Evolutionary conservation across 2,113 vertebrate species (phyloP), one percentile per base, ranked within the genome.

Genomic region (Hypomesus transpacificus): DNA sequence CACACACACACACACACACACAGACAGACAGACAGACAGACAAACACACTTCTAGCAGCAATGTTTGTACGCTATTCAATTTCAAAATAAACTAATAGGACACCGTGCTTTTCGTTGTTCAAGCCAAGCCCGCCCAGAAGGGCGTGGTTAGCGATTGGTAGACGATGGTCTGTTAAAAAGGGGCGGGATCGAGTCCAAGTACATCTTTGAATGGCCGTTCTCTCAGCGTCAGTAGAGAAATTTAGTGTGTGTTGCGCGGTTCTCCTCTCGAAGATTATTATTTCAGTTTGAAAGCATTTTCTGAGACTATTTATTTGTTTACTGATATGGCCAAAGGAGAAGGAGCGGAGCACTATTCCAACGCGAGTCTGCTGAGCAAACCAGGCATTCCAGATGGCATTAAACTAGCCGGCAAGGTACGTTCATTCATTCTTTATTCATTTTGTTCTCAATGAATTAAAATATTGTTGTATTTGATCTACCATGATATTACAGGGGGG

Each of bases 281-380:
- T 50, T 46, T 21, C n/a, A 46, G 31, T 20, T 46, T 5, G 21
- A 59, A 24, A 34, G 7, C 2, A 20, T 24, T 70, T 39, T 26
- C n/a, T 50, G 56, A 18, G 31, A 69, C 3, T 65, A 50, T 39
- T 68, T 34, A 14, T 51, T 50, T 18, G 7, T 60, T 8, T 13
- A 46, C 9, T 2, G 8, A 26, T 5, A 93, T 93, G 92, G 91
- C 91, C 0, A 91, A 86, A 78, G 91, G 91, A 83, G 90, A 91
- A 67, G 91, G 90, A 56, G 78, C 75, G 0, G 92, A 93, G 58
- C 89, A 91, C 73, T 92, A 74, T 75, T 90, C 91, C 17, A 89
- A 84, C 66, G 71, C 87, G 54, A 91, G 77, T 78, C 81, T 93
- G 24, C 71, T 93, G 59, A 85, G 80, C n/a, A 90, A 90, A 87